Base-by-base conservation (phyloP, 1,140 invertebrate species). In the Micrasema longulum region DNA sequence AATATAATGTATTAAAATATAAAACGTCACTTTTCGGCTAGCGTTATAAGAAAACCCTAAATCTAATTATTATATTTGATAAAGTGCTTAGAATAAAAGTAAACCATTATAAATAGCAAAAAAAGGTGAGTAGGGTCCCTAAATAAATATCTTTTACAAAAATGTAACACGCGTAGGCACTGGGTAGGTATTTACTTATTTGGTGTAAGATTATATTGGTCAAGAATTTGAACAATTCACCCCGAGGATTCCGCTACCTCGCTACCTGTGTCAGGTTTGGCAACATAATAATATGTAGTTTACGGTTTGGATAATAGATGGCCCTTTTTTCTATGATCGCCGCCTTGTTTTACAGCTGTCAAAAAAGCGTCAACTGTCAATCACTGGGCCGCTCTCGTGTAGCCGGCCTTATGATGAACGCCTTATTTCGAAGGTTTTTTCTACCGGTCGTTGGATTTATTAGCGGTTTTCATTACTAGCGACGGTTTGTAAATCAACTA, bases 301-400 rank as follows among this genome's bases (percentile, higher is more conserved):
- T 53, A 53, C 35, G 64, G 23, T 47, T 66, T 36, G n/a, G 47
- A 66, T 53, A 66, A 66, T 50, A 36, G 64, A 66, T 66, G 43
- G 48, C 18, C 45, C 55, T 18, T 43, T 60, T 31, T 35, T 14
- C n/a, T 53, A 60, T 43, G 45, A 52, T 69, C 65, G 64, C 57
- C 67, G 66, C 64, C 57, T 36, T 73, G 69, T 73, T 73, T 73
- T 64, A 73, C 48, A 69, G 71, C 66, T 73, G 66, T 73, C 71
- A 66, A 66, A 66, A 66, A 52, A 55, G 66, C 66, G 50, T 68
- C 66, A 68, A 55, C 66, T 68, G 66, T 68, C 66, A 68, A 68
- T 68, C 66, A 68, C 35, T 22, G 1, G 45, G 2, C 45, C 9
- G 45, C 36, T 31, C 26, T 45, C 36, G 52, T 57, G 47, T 50